Percentiles rank a stretch among this genome's conserved stretches.
Conservation (phyloP, 1,140 invertebrate species). For the Aphelinus atriplicis region DNA sequence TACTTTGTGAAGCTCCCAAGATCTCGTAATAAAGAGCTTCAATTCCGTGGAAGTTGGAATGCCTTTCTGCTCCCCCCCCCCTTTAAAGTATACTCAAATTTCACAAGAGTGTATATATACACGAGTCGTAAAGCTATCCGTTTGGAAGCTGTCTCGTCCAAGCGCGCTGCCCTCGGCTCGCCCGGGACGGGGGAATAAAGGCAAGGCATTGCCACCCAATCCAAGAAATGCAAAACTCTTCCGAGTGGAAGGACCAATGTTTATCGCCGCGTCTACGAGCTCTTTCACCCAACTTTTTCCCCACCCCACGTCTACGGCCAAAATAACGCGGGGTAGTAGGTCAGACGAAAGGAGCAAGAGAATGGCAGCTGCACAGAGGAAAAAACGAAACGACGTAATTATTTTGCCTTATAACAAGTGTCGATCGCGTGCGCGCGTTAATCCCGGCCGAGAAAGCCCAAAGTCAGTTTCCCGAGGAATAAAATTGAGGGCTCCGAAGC, state of each 20-base stretch:
- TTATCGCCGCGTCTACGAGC: no score
- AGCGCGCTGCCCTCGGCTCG: no score
- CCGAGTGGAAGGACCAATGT: not conserved
- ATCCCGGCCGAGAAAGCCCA: not conserved
- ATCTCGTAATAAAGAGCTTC: no score
- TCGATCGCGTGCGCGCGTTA: not conserved
- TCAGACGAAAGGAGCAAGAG: not conserved
- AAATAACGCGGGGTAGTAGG: not conserved
- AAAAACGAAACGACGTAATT: conserved; percentile 12
- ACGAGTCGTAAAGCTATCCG: no score
- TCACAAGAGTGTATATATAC: no score
- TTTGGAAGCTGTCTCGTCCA: no score
- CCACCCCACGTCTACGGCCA: not conserved
- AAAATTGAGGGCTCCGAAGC: conserved; percentile 3
- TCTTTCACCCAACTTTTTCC: not conserved
- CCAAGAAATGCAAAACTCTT: not conserved
- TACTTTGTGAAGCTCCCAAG: no score
- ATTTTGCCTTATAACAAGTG: conserved; percentile 1
- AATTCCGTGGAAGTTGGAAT: no score
- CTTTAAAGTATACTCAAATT: no score
- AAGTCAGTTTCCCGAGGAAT: conserved; percentile 18
- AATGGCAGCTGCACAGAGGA: not conserved
- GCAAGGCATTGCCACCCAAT: no score
- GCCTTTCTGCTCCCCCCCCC: no score
- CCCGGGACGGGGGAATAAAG: no score